phyloP scores from a whole-genome alignment of 2,113 vertebrate species.

The Phalacrocorax aristotelis region DNA sequence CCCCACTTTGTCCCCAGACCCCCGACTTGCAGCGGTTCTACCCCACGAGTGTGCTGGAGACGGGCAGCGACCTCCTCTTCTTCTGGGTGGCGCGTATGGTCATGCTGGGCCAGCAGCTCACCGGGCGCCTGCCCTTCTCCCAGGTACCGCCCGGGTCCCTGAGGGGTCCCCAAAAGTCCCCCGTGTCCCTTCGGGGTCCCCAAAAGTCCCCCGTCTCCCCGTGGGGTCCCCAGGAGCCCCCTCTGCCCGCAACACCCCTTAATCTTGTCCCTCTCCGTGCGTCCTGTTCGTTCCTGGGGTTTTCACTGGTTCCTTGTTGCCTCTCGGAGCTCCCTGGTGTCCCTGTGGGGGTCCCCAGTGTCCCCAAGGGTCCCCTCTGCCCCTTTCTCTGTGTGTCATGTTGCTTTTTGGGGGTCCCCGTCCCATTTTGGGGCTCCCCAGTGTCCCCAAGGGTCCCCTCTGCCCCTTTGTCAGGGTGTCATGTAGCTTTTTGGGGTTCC shows the following conservation, averaged over 20 bases:
- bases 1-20: conserved; percentile 51
- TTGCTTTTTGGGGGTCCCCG: too few species aligned
- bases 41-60: conserved; percentile 86
- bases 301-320: too few species aligned
- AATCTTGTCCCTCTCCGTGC: accelerated
- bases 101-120: conserved; percentile 90
- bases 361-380: too few species aligned
- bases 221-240: background rate
- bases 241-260: background rate
- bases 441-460: background rate
- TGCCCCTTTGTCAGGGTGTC: too few species aligned
- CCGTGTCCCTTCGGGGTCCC: background rate
- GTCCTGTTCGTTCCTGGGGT: too few species aligned
- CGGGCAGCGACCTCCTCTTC: conserved; percentile 89
- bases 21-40: conserved; percentile 84
- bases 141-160: conserved; percentile 62
- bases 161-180: background rate
- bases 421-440: too few species aligned
- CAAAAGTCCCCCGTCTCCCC: too few species aligned
- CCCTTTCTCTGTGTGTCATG: too few species aligned
- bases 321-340: too few species aligned
- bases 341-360: background rate
- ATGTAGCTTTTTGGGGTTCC: background rate
- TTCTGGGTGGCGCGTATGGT: conserved; percentile 95
- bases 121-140: conserved; percentile 85